A percentile compares a stretch with the other conserved stretches of the same genome.
phyloP scores from a whole-genome alignment of 92 coral and sea anemone species.

The Ricordea florida region DNA sequence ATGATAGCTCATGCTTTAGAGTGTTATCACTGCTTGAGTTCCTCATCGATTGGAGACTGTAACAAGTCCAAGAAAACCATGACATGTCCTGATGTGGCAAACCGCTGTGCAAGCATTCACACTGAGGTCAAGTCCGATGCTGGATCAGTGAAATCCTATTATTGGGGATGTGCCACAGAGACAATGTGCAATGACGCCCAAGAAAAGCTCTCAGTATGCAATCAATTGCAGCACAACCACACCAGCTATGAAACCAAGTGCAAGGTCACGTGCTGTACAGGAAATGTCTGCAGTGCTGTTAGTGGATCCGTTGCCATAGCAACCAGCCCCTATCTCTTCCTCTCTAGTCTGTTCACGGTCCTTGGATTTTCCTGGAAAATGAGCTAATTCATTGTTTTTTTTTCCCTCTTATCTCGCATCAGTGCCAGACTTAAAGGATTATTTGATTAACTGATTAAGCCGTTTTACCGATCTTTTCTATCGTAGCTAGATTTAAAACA shows the following conservation, averaged over 20 bases:
- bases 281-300: slow-evolving; percentile 8
- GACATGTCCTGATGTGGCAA: slow-evolving; percentile 16
- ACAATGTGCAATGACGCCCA: slow-evolving; percentile 28
- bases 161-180: slow-evolving; percentile 28
- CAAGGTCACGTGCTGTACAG: slow-evolving; percentile 3
- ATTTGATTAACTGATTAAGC: too few species aligned
- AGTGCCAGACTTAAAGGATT: too few species aligned
- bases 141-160: slow-evolving; percentile 10
- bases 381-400: too few species aligned
- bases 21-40: slow-evolving; percentile 19
- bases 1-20: too few species aligned
- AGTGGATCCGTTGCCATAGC: too few species aligned
- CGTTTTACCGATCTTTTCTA: too few species aligned
- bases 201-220: slow-evolving; percentile 14
- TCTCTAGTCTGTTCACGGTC: too few species aligned
- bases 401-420: too few species aligned
- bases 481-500: too few species aligned
- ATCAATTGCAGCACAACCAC: neutral
- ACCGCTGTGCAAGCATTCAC: slow-evolving; percentile 22
- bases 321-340: too few species aligned
- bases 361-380: too few species aligned
- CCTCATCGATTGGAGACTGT: neutral
- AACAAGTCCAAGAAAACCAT: neutral
- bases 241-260: neutral
- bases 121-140: slow-evolving; percentile 11